These are phyloP conservation scores for Chiridota heheva DNA, from an alignment of 35 echinoderm and acorn worm species.

Conservation along the genomic window DNA sequence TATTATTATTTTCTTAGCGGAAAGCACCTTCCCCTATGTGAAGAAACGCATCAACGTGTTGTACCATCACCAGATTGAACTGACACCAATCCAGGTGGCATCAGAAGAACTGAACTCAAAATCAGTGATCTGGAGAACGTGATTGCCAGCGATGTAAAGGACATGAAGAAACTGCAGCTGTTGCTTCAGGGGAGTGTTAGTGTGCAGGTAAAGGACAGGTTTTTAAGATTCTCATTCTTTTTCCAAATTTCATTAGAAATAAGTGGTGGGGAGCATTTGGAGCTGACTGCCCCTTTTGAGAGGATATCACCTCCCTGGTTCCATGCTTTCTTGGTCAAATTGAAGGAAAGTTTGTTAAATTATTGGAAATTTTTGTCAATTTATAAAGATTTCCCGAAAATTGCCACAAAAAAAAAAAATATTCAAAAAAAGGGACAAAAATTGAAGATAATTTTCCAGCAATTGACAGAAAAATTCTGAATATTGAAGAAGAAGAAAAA, in stretches of 20 bases:
- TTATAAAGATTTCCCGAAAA: no score
- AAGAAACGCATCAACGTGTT: slow-evolving; percentile 89
- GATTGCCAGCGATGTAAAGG: slow-evolving; percentile 24
- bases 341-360: no score
- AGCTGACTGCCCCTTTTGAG: neutral
- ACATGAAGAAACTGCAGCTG: slow-evolving; percentile 92
- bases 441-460: no score
- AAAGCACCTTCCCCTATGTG: slow-evolving; percentile 91
- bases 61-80: slow-evolving; percentile 72
- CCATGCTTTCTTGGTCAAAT: no score
- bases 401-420: no score
- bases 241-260: slow-evolving; percentile 9
- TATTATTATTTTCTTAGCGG: no score
- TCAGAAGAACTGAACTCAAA: slow-evolving; percentile 89
- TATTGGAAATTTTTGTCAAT: no score
- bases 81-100: slow-evolving; percentile 93
- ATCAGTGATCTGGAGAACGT: slow-evolving; percentile 80
- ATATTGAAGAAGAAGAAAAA: no score
- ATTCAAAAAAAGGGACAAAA: no score
- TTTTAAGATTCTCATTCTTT: neutral
- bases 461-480: no score
- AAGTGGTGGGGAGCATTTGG: neutral
- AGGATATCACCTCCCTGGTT: neutral
- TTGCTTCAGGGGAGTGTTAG: slow-evolving; percentile 95
- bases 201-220: slow-evolving; percentile 65